A percentile compares a stretch with the other conserved stretches of the same genome.
Evolutionary conservation across 1,140 invertebrate genomes (phyloP).

Genomic region (Branchinecta lynchi): DNA sequence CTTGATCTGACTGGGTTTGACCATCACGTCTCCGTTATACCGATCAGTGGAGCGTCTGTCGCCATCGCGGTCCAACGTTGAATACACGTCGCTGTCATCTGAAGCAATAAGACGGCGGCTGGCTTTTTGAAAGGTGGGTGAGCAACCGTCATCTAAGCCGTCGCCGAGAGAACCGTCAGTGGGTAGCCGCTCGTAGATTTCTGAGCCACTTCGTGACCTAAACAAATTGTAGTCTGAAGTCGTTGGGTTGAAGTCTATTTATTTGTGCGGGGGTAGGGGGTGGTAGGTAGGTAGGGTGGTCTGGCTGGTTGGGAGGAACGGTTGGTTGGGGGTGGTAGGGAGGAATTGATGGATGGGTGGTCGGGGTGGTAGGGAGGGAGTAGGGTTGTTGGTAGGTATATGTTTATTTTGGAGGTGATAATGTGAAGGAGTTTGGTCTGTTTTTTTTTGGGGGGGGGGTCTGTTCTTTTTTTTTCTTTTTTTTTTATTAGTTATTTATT

Average conservation of each 20-base stretch:
- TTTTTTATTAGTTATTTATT: too few species aligned
- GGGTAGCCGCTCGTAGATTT: slow-evolving; percentile 64
- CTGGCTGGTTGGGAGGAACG: too few species aligned
- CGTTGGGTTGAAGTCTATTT: slow-evolving; percentile 13
- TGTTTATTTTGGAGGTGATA: too few species aligned
- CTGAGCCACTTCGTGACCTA: slow-evolving; percentile 46
- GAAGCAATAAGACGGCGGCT: slow-evolving; percentile 38
- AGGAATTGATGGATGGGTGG: too few species aligned
- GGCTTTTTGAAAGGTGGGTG: slow-evolving; percentile 29
- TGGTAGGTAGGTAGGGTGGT: too few species aligned
- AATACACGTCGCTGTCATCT: slow-evolving; percentile 54
- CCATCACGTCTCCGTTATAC: slow-evolving; percentile 34
- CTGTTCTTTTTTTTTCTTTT: too few species aligned
- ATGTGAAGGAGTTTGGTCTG: too few species aligned
- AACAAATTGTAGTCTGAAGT: background rate
- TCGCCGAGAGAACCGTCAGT: slow-evolving; percentile 38
- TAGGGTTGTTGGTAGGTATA: too few species aligned
- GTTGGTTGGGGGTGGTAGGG: too few species aligned
- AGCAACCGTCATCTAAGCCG: slow-evolving; percentile 35
- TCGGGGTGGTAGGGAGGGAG: too few species aligned
- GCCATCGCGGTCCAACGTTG: slow-evolving; percentile 38
- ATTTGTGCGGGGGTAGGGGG: slow-evolving; percentile 14
- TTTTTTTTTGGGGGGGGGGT: too few species aligned
- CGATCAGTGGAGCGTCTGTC: background rate
- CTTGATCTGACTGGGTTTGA: slow-evolving; percentile 39